Evolutionary conservation across 2,797 vertebrate genomes (phyloP).

Genomic region (Poecilia gillii): DNA sequence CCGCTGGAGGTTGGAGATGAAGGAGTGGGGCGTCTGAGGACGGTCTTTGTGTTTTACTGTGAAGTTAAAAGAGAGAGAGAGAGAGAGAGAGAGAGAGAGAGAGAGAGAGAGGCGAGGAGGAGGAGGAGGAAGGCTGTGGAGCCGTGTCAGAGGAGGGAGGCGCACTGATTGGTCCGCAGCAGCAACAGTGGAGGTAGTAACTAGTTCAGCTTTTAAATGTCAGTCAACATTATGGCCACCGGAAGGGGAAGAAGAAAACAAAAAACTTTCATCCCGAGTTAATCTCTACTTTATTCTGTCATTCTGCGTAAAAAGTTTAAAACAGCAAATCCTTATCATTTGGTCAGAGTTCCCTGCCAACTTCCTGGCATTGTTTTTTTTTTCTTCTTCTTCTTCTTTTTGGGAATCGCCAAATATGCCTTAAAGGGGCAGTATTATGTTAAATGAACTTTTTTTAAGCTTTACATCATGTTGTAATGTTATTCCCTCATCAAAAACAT

Average conservation of each 20-base stretch:
- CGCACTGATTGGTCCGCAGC: conserved; percentile 53
- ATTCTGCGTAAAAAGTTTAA: not conserved
- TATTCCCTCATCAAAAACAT: too few species aligned
- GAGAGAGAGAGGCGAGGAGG: conserved; percentile 1
- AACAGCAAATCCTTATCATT: not conserved
- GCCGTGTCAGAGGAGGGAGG: not conserved
- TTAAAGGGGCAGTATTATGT: not conserved
- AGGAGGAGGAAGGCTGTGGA: not conserved
- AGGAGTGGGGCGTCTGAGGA: conserved; percentile 16
- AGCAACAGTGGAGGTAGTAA: too few species aligned
- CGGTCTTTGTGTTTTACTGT: conserved; percentile 27
- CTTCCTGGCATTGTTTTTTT: not conserved
- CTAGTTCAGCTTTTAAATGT: not conserved
- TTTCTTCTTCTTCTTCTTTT: not conserved
- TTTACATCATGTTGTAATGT: too few species aligned
- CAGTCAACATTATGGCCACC: not conserved
- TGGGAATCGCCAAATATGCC: not conserved
- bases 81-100: conserved; percentile 4
- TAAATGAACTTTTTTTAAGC: too few species aligned
- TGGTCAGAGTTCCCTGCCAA: not conserved
- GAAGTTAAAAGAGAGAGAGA: not conserved
- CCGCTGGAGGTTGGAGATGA: conserved; percentile 41
- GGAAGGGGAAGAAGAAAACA: not conserved
- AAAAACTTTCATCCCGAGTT: not conserved
- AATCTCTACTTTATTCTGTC: not conserved